phyloP scores from a whole-genome alignment of 2,888 invertebrate genomes.

The Cyaniris semiargus region DNA sequence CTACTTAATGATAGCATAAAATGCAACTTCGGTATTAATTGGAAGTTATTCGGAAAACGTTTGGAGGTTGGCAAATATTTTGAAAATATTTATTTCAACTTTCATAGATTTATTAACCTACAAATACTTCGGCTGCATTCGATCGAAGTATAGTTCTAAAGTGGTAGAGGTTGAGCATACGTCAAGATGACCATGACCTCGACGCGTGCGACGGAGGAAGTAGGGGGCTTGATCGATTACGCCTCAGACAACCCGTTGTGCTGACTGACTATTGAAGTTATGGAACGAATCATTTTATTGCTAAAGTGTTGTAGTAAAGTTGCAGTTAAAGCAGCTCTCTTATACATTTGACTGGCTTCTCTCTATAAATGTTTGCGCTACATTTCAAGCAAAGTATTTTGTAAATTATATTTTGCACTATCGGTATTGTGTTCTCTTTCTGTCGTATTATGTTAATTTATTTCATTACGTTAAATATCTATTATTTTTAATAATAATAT shows the following conservation, averaged over 20 bases:
- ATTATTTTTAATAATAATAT: no score
- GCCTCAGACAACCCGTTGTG: slow-evolving; percentile 40
- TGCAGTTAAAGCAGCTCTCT: neutral
- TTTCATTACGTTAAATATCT: neutral
- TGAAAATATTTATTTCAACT: neutral
- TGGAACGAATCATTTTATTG: slow-evolving; percentile 1
- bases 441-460: neutral
- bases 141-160: neutral
- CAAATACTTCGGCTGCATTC: neutral
- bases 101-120: neutral
- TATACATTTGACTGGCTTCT: neutral
- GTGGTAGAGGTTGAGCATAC: slow-evolving; percentile 21
- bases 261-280: slow-evolving; percentile 39
- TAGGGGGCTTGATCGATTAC: slow-evolving; percentile 46
- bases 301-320: no score
- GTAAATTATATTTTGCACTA: neutral
- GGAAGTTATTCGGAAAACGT: neutral
- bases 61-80: neutral
- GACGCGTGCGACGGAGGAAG: slow-evolving; percentile 47
- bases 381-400: neutral
- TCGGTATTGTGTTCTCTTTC: neutral
- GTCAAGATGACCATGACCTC: slow-evolving; percentile 54
- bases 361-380: neutral
- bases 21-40: slow-evolving; percentile 20
- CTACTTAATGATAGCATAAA: slow-evolving; percentile 31